phyloP scores from a whole-genome alignment of 2,797 vertebrate genomes.

The Clarias fuscus region DNA sequence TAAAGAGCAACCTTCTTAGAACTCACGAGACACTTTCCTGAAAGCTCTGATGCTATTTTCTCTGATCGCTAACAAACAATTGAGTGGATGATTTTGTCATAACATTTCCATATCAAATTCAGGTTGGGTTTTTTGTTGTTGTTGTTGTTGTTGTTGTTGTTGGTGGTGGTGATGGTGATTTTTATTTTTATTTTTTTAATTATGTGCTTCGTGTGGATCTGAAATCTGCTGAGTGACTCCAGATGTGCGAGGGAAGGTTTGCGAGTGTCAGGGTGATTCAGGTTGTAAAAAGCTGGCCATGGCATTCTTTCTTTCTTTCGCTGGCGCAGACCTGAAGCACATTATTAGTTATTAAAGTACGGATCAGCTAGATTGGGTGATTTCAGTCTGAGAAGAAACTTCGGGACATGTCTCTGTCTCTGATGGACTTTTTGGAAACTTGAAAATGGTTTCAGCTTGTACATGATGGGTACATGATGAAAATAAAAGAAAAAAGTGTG shows the following conservation, averaged over 20 bases:
- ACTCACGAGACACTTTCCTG: not conserved
- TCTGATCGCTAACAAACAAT: not conserved
- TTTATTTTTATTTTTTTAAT: not conserved
- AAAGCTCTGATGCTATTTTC: not conserved
- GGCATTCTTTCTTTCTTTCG: not conserved
- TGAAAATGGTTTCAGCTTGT: not conserved
- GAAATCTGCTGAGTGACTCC: conserved; percentile 7
- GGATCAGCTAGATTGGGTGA: not conserved
- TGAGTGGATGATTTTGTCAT: not conserved
- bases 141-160: too few relatives aligned
- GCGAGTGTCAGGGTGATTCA: not conserved
- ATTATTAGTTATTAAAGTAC: not conserved
- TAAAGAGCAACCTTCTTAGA: not conserved
- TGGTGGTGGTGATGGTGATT: not conserved
- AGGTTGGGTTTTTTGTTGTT: not conserved
- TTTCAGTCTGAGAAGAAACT: not conserved
- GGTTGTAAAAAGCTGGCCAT: not conserved
- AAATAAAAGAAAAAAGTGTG: not conserved
- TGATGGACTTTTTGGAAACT: too few relatives aligned
- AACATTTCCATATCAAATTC: not conserved
- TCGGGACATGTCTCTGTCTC: not conserved
- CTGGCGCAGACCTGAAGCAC: not conserved
- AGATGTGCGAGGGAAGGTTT: conserved; percentile 12
- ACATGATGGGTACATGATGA: not conserved
- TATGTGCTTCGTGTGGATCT: not conserved